These are phyloP conservation scores for Prionailurus bengalensis DNA, from an alignment of 2,113 vertebrate genomes.

Conservation along the genomic window DNA sequence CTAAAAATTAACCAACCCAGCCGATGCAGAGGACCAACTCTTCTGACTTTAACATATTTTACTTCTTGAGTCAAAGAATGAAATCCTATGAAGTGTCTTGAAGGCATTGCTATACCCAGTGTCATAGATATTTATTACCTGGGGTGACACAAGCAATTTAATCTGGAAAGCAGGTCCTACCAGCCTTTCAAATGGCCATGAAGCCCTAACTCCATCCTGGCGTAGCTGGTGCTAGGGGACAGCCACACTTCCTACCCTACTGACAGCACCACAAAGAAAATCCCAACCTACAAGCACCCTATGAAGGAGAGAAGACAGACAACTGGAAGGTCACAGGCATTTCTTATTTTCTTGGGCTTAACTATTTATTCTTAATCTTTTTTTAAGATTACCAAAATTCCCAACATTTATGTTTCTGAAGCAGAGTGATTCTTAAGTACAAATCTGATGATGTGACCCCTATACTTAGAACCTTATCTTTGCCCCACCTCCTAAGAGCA, in stretches of 20 bases:
- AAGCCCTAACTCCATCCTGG: neutral
- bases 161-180: neutral
- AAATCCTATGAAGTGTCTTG: conserved; percentile 47
- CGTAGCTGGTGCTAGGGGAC: neutral
- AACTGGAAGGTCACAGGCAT: neutral
- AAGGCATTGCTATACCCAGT: neutral
- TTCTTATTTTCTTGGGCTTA: neutral
- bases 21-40: conserved; percentile 8
- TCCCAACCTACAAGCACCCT: neutral
- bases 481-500: neutral
- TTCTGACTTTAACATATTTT: conserved; percentile 56
- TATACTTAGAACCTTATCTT: neutral
- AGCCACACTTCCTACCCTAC: neutral
- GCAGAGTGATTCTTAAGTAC: neutral
- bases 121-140: conserved; percentile 50
- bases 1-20: conserved; percentile 39
- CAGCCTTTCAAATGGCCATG: neutral
- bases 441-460: neutral
- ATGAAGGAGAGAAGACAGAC: neutral
- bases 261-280: neutral
- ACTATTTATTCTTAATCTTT: neutral
- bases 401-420: conserved; percentile 8
- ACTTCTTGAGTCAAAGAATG: conserved; percentile 59
- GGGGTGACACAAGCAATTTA: neutral
- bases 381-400: neutral